phyloP scores from a whole-genome alignment of 2,797 vertebrate species.

The Chromobotia macracanthus region DNA sequence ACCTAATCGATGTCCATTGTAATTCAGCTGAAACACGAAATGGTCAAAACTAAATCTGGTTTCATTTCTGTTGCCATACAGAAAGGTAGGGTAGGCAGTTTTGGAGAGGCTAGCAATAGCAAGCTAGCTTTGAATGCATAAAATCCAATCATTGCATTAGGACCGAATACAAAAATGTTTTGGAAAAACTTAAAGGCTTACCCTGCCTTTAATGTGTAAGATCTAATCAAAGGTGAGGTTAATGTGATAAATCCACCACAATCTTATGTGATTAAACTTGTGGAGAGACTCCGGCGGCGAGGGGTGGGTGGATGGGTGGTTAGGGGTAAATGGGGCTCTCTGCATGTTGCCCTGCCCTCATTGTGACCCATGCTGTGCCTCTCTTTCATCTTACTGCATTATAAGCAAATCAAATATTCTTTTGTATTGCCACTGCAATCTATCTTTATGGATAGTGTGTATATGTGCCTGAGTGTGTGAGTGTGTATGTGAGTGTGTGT shows the following conservation, averaged over 20 bases:
- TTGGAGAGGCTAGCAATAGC: too few species aligned
- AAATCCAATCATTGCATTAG: too few species aligned
- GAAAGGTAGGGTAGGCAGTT: too few species aligned
- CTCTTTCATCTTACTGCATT: constrained; percentile 76
- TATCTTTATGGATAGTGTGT: constrained; percentile 63
- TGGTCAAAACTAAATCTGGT: neutral
- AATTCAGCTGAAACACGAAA: neutral
- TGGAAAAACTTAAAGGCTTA: too few species aligned
- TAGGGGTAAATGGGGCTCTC: constrained; percentile 59
- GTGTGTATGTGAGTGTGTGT: constrained; percentile 28
- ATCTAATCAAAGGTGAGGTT: neutral
- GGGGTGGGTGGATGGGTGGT: constrained; percentile 37
- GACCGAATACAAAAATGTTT: too few species aligned
- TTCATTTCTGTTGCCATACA: neutral
- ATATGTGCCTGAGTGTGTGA: constrained; percentile 28
- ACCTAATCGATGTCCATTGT: neutral
- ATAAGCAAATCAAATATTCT: constrained; percentile 81
- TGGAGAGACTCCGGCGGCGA: neutral
- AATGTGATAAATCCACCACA: constrained; percentile 5
- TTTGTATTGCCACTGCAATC: constrained; percentile 73
- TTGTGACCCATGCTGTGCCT: constrained; percentile 63
- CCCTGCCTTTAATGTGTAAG: too few species aligned
- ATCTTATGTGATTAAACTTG: neutral
- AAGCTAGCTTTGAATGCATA: too few species aligned
- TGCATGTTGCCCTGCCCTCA: constrained; percentile 61